Evolutionary conservation across 1,140 invertebrate genomes (phyloP).

Genomic region (Adelges cooleyi): DNA sequence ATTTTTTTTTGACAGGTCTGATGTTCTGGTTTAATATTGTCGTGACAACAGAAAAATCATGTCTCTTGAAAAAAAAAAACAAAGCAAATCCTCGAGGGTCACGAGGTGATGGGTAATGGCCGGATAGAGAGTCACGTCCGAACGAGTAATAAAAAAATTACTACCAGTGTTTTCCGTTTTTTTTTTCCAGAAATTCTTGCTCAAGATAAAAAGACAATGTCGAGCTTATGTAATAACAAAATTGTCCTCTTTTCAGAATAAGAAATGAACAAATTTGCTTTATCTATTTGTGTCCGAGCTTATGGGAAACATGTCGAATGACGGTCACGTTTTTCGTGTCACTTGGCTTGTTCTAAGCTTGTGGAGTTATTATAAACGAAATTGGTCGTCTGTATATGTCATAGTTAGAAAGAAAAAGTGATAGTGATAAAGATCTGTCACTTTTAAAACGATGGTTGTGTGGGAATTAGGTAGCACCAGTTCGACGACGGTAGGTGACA

Average conservation of each 20-base stretch:
- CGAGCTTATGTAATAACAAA: neutral
- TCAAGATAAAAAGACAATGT: neutral
- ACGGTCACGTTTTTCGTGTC: conserved; percentile 23
- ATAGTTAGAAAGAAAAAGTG: neutral
- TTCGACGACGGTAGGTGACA: too few species aligned
- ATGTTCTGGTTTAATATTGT: neutral
- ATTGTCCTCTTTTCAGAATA: neutral
- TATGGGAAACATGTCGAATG: neutral
- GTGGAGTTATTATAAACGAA: neutral
- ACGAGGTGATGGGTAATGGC: neutral
- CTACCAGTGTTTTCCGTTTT: neutral
- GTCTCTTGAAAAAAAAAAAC: conserved; percentile 1
- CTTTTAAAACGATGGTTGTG: neutral
- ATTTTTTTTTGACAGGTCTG: neutral
- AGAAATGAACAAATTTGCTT: neutral
- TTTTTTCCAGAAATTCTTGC: neutral
- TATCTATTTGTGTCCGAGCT: conserved; percentile 14
- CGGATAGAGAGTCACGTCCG: conserved; percentile 3
- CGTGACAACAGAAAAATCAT: neutral
- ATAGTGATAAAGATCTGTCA: conserved; percentile 5
- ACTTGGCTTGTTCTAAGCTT: neutral
- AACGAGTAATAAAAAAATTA: neutral
- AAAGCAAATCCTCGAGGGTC: neutral
- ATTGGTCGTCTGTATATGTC: neutral
- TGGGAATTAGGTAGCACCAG: conserved; percentile 4